phyloP scores from a whole-genome alignment of 2,113 vertebrate species.

The Synodontis membranacea region DNA sequence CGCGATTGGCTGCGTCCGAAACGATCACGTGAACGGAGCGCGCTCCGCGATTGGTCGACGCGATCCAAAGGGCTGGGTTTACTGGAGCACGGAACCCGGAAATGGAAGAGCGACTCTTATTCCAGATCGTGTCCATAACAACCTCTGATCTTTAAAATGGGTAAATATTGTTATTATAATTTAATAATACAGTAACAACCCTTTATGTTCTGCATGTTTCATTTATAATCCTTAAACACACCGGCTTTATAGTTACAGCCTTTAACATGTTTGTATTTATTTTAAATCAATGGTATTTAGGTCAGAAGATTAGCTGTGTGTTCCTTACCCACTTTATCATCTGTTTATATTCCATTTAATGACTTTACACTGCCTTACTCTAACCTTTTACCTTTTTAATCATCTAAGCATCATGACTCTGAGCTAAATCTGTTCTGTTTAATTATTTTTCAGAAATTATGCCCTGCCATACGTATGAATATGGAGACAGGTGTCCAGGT shows the following conservation, averaged over 20 bases:
- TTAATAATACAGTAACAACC: background rate
- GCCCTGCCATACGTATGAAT: background rate
- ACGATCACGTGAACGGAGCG: constrained; percentile 7
- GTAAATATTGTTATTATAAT: constrained; percentile 62
- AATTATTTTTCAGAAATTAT: background rate
- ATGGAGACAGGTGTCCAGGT: background rate
- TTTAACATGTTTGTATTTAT: background rate
- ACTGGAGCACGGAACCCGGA: constrained; percentile 61
- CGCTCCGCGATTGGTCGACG: constrained; percentile 56
- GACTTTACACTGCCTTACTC: background rate
- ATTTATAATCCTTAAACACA: background rate
- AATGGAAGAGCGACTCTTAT: constrained; percentile 49
- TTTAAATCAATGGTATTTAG: background rate
- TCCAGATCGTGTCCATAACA: constrained; percentile 5
- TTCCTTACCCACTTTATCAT: background rate
- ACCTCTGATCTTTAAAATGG: constrained; percentile 58
- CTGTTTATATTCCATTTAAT: background rate
- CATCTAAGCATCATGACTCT: background rate
- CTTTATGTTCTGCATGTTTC: background rate
- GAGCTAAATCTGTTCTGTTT: background rate
- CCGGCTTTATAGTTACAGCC: background rate
- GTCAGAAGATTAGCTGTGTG: background rate
- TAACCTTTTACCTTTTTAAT: background rate
- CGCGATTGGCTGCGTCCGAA: constrained; percentile 62
- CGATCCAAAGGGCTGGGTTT: constrained; percentile 52